Evolutionary conservation across 2,113 vertebrate species (phyloP).

Genomic region (Nothocercus nigrocapillus): DNA sequence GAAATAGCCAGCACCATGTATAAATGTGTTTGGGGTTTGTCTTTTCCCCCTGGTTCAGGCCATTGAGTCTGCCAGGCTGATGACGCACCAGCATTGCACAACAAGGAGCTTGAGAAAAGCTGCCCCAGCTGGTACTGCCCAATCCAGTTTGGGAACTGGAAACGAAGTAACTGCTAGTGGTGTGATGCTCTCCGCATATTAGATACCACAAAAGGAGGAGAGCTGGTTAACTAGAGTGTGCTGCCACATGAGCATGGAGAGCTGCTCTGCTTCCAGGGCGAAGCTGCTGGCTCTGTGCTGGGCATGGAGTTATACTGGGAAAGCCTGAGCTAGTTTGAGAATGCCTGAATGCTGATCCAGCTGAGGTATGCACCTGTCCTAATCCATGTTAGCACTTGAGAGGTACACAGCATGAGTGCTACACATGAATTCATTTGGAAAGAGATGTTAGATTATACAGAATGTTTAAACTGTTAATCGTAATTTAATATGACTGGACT

Average conservation of each 20-base stretch:
- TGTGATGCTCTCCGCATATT: neutral
- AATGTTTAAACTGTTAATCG: neutral
- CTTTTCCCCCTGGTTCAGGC: neutral
- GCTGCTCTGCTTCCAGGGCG: neutral
- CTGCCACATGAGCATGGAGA: neutral
- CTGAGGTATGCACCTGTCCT: neutral
- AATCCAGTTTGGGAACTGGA: neutral
- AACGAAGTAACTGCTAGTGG: neutral
- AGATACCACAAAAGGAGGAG: neutral
- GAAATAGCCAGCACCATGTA: neutral
- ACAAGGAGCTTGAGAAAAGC: neutral
- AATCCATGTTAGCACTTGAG: neutral
- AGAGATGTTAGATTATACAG: neutral
- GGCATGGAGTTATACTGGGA: rapidly evolving
- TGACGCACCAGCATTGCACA: neutral
- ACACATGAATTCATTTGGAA: neutral
- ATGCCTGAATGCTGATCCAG: neutral
- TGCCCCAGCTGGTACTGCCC: neutral
- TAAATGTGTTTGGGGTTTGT: neutral
- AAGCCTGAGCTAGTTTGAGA: neutral
- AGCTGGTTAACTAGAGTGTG: rapidly evolving
- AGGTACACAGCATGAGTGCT: neutral
- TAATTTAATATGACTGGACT: too few species aligned
- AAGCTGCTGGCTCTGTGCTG: neutral
- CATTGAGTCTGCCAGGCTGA: neutral